Conservation (phyloP, 2,888 invertebrate species). For the Halictus ligatus region DNA sequence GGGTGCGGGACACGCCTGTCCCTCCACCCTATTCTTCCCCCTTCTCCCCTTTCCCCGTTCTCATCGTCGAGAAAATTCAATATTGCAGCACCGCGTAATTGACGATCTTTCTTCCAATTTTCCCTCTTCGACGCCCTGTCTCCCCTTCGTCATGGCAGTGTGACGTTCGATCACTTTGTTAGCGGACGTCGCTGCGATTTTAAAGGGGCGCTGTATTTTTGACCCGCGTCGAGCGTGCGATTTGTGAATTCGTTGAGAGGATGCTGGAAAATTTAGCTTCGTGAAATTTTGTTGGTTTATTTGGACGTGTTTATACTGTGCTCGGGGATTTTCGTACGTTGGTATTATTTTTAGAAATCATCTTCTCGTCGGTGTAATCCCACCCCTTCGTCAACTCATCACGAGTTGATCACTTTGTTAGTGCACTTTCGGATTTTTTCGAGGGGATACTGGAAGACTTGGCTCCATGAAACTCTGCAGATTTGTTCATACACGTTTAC, state of each 20-base stretch:
- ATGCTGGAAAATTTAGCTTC: neutral
- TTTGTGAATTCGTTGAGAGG: neutral
- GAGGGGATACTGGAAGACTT: neutral
- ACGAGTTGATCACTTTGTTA: neutral
- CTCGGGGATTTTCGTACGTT: neutral
- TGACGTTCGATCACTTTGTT: neutral
- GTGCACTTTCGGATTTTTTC: neutral
- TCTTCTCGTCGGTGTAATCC: too few relatives aligned
- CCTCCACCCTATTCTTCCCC: neutral
- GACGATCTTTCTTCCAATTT: slow-evolving; percentile 7
- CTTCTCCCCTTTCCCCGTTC: neutral
- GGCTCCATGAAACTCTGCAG: neutral
- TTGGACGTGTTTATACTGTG: neutral
- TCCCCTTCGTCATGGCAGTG: neutral
- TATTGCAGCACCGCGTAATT: neutral
- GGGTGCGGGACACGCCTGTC: neutral
- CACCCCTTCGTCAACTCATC: neutral
- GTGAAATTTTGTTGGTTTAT: neutral
- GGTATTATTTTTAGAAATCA: neutral
- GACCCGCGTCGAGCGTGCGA: neutral
- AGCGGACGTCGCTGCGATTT: neutral
- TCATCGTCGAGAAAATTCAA: neutral
- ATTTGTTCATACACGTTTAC: neutral
- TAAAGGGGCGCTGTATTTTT: neutral
- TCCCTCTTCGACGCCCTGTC: neutral